Evolutionary conservation across 1,140 invertebrate species (phyloP).

Genomic region (Leptopilina clavipes): DNA sequence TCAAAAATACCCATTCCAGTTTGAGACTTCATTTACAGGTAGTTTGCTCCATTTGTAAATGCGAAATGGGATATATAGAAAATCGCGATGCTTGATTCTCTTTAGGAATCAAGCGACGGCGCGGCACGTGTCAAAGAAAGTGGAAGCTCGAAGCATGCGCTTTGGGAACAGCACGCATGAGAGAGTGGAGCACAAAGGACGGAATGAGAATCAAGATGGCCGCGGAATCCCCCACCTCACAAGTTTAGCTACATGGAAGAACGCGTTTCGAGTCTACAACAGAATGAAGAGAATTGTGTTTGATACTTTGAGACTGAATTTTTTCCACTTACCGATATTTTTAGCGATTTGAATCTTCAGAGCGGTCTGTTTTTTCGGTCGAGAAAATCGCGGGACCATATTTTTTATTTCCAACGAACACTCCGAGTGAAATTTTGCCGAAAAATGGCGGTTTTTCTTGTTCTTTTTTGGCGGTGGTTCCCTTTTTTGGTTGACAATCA

Average conservation of each 20-base stretch:
- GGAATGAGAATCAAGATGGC: conserved; percentile 61
- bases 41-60: background rate
- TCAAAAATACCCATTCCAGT: too few relatives aligned
- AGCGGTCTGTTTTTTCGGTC: background rate
- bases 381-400: background rate
- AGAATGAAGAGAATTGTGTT: conserved; percentile 40
- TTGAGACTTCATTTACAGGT: background rate
- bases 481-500: conserved; percentile 31
- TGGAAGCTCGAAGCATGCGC: conserved; percentile 50
- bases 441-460: too few relatives aligned
- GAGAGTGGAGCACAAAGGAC: background rate
- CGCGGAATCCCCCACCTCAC: conserved; percentile 50
- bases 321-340: conserved; percentile 50
- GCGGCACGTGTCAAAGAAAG: conserved; percentile 71
- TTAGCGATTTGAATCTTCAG: conserved; percentile 41
- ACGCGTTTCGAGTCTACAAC: conserved; percentile 39
- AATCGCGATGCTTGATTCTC: conserved; percentile 20
- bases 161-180: background rate
- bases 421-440: too few relatives aligned
- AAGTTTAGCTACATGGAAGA: conserved; percentile 38
- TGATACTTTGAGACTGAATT: conserved; percentile 40
- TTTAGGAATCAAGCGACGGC: conserved; percentile 43
- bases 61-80: background rate
- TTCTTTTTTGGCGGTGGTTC: conserved; percentile 31
- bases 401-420: conserved; percentile 41